A percentile compares a stretch with the other conserved stretches of the same genome.
Evolutionary conservation across 2,888 invertebrate genomes (phyloP).

Genomic region (Bursaphelenchus okinawaensis): DNA sequence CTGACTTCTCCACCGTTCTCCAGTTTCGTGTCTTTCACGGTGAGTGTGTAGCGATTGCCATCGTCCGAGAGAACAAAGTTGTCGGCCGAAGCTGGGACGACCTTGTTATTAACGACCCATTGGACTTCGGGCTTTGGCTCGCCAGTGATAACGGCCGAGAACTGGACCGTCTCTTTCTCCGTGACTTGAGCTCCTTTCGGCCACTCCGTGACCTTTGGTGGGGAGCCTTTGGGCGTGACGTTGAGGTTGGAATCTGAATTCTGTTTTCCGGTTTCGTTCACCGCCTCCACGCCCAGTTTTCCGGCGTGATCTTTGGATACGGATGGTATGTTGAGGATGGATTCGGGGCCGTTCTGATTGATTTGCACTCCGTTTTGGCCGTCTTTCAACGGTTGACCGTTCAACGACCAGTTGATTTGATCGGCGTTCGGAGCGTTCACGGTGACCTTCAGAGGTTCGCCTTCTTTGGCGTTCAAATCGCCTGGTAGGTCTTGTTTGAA

Average conservation of each 20-base stretch:
- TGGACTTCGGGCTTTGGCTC: constrained; percentile 50
- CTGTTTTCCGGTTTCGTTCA: constrained; percentile 42
- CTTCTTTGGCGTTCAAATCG: constrained; percentile 11
- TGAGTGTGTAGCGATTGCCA: constrained; percentile 32
- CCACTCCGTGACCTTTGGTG: constrained; percentile 30
- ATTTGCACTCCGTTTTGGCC: constrained; percentile 45
- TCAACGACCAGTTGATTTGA: constrained; percentile 17
- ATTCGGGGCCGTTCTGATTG: constrained; percentile 28
- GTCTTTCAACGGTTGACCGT: constrained; percentile 29
- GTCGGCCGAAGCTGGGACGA: constrained; percentile 3
- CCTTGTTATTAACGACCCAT: constrained; percentile 50
- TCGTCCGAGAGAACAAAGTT: constrained; percentile 21
- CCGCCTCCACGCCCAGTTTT: constrained; percentile 35
- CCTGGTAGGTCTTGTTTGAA: constrained; percentile 10
- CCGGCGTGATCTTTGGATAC: constrained; percentile 69
- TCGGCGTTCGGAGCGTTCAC: constrained; percentile 18
- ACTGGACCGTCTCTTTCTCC: constrained; percentile 23
- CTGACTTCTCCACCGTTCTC: constrained; percentile 38
- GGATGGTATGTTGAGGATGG: constrained; percentile 68
- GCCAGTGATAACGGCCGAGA: constrained; percentile 36
- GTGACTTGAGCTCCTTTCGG: constrained; percentile 18
- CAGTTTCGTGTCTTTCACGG: constrained; percentile 32
- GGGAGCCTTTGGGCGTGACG: constrained; percentile 21
- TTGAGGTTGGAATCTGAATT: constrained; percentile 31
- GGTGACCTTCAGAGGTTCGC: constrained; percentile 18